Evolutionary conservation across 2,888 invertebrate genomes (phyloP).

Genomic region (Lumbricus terrestris): DNA sequence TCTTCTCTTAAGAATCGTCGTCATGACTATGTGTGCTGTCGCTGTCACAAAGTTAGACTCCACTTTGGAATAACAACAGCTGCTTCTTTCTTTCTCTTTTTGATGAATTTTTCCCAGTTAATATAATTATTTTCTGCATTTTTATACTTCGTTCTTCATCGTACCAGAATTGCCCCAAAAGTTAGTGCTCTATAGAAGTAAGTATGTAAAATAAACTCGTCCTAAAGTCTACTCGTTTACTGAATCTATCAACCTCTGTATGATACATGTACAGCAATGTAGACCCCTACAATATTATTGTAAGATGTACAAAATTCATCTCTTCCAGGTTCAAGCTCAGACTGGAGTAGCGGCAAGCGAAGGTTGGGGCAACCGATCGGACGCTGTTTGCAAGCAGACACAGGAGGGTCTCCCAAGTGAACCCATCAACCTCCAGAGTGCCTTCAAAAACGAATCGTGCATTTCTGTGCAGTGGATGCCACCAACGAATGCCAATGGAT

Average conservation of each 20-base stretch:
- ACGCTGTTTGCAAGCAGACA: constrained; percentile 38
- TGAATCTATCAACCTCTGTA: background rate
- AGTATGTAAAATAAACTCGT: background rate
- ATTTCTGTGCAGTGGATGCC: constrained; percentile 61
- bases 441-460: constrained; percentile 68
- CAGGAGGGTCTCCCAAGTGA: constrained; percentile 67
- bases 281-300: too few relatives aligned
- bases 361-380: constrained; percentile 44
- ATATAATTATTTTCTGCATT: background rate
- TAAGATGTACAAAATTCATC: too few relatives aligned
- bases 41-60: background rate
- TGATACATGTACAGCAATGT: too few relatives aligned
- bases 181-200: background rate
- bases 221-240: background rate
- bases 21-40: background rate
- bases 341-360: constrained; percentile 37
- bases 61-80: background rate
- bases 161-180: background rate
- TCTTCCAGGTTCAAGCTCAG: constrained; percentile 46
- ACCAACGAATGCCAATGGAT: constrained; percentile 61
- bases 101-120: background rate
- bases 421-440: constrained; percentile 67
- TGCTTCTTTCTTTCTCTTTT: background rate
- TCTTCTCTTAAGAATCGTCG: background rate
- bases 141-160: background rate